These are phyloP conservation scores for Rhinoderma darwinii DNA, from an alignment of 2,113 vertebrate species.

Conservation along the genomic window DNA sequence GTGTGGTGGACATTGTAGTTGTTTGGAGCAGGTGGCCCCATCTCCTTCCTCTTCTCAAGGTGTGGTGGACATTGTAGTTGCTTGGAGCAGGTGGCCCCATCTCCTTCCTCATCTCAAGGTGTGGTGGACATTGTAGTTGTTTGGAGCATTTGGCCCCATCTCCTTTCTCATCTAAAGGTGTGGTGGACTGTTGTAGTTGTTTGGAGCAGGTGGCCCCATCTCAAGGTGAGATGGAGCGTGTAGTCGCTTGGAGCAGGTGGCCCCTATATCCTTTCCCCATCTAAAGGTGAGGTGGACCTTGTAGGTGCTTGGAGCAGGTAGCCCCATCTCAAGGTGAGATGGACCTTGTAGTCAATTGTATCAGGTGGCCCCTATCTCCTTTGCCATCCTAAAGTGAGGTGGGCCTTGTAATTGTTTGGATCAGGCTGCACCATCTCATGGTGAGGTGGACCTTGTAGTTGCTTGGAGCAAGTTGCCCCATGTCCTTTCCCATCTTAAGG, in stretches of 20 bases:
- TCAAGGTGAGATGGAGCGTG: neutral
- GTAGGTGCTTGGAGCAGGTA: neutral
- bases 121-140: neutral
- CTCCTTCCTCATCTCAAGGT: no score
- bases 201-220: neutral
- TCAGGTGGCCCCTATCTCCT: no score
- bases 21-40: neutral
- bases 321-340: neutral
- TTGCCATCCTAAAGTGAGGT: no score
- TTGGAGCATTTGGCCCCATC: neutral
- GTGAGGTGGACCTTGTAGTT: neutral
- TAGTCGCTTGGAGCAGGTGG: neutral
- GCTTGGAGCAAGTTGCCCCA: neutral
- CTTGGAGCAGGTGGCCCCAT: neutral
- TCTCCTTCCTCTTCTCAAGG: no score
- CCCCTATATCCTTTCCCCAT: no score
- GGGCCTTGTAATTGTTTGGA: neutral
- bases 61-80: neutral
- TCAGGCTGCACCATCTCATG: no score
- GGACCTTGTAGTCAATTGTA: neutral
- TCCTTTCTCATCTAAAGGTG: no score
- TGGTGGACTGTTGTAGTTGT: neutral
- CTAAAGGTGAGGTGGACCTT: neutral
- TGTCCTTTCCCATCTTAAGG: no score
- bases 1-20: neutral